Base-by-base conservation (phyloP, 2,888 invertebrate species). In the Anticlea derivata region DNA sequence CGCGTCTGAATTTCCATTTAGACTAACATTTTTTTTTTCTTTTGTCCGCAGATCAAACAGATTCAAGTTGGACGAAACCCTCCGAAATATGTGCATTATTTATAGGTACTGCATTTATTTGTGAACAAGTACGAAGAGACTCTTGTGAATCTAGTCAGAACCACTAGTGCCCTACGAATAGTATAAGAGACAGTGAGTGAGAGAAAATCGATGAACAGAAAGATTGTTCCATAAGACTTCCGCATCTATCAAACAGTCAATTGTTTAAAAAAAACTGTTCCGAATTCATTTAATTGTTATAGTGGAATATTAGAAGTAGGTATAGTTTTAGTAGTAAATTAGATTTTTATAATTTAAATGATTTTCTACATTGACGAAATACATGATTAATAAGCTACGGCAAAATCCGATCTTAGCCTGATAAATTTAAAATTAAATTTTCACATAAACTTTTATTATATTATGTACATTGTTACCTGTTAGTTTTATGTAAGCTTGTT, bases 141-240 rank as follows among this genome's bases (percentile, higher is more conserved):
- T 89, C 76, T 82, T 75, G 78, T 80, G 75, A 78, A 75, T 90
- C 90, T 90, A 90, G 90, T 90, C 90, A 90, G 49, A 83, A 77
- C 70, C 69, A 65, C 51, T 83, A 87, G 89, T 89, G 89, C 87
- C 87, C 88, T 88, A 80, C 68, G 61, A 58, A 62, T 64, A 58
- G 58, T 47, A 41, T 68, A 70, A 70, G 59, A 55, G 49, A 57
- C 67, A 66, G 60, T 59, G 52, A 50, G 51, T 48, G 48, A 39
- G 48, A 44, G 11, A 33, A 40, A 48, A 49, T 37, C 13, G 37
- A 17, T 24, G 24, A 39, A 34, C 24, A 44, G 53, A 53, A 17
- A 17, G 17, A 17, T 17, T 17, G n/a, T 17, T 17, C 17, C 17
- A 4, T 3, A 17, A 17, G n/a, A n/a, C n/a, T n/a, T n/a, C n/a